Base-by-base conservation (phyloP, 1,140 invertebrate genomes). In the Caenorhabditis elegans region DNA sequence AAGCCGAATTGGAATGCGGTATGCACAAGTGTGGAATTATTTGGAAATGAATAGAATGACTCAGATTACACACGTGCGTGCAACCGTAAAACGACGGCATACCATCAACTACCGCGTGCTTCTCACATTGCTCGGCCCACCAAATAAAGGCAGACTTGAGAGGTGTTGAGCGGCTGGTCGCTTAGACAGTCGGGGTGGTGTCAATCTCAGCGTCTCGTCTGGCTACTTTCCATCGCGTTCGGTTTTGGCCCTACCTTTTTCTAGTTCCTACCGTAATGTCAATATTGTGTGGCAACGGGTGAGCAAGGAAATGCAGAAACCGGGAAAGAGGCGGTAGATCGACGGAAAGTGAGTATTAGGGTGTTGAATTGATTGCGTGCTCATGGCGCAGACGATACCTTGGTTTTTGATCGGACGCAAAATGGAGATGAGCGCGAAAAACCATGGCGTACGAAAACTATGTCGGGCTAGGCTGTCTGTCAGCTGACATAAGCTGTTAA, bases 191-290 rank as follows among this genome's bases (percentile, higher is more conserved):
- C 36, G 60, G 60, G 36, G 60, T 70, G 60, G 60, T 70, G 60
- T 70, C 60, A 70, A 70, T 39, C 60, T 70, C 60, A 70, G n/a
- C 60, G 60, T 70, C 34, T 70, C 53, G 34, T 31, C n/a, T 10
- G n/a, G n/a, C n/a, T 31, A 31, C 26, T 3, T 31, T 3, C 53
- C 19, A 60, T 31, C 60, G 51, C 51, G 60, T 70, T 70, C 60
- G 60, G 60, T 39, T 70, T 70, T 22, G 60, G 34, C 60, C 31
- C 60, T 70, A 70, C 60, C 60, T 70, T 70, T 70, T 70, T 70
- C 60, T 70, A 70, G 60, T 70, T 70, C 43, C 60, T 70, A 70
- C 60, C 60, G 60, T 70, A 70, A 22, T 70, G 60, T 70, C 60
- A 70, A 70, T 70, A 70, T 13, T 70, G 60, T 22, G 60, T 43